Percentiles rank a stretch among this genome's conserved stretches.
Conservation (phyloP, 2,113 vertebrate species). For the Eulemur macaco region DNA sequence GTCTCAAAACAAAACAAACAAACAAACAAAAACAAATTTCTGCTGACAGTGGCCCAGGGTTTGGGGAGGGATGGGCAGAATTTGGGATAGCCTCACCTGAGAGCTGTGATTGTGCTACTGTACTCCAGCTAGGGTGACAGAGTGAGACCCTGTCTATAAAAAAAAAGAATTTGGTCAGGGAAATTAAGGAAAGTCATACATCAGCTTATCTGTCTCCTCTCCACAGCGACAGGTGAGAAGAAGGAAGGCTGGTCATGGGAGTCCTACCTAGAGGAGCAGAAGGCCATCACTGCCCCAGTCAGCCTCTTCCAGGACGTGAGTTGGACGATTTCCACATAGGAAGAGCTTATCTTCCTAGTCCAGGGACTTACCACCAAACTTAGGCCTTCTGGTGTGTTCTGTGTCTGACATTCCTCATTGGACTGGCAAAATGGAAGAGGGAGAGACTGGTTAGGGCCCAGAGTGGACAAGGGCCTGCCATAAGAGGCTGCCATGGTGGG, state of each 20-base stretch:
- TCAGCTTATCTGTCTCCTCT: background rate
- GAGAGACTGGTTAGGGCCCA: background rate
- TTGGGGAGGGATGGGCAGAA: background rate
- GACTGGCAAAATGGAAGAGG: background rate
- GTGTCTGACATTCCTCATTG: background rate
- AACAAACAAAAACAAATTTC: too few species aligned
- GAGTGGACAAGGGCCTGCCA: background rate
- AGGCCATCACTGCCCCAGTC: slow-evolving; percentile 92
- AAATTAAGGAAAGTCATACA: background rate
- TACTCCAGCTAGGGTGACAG: too few species aligned
- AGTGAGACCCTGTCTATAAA: too few species aligned
- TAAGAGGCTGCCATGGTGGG: background rate
- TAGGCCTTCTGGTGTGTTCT: slow-evolving; percentile 2
- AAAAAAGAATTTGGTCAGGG: background rate
- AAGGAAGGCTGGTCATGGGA: slow-evolving; percentile 95
- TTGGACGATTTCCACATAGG: slow-evolving; percentile 71
- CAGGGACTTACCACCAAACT: background rate
- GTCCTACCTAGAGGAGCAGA: slow-evolving; percentile 94
- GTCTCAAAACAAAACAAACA: too few species aligned
- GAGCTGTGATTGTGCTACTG: too few species aligned
- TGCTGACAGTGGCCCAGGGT: background rate
- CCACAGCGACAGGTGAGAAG: slow-evolving; percentile 88
- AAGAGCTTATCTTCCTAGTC: slow-evolving; percentile 44
- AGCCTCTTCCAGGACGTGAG: slow-evolving; percentile 96
- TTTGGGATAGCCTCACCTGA: background rate